Conservation (phyloP, 2,888 invertebrate species). For the Temnothorax ravouxi region DNA sequence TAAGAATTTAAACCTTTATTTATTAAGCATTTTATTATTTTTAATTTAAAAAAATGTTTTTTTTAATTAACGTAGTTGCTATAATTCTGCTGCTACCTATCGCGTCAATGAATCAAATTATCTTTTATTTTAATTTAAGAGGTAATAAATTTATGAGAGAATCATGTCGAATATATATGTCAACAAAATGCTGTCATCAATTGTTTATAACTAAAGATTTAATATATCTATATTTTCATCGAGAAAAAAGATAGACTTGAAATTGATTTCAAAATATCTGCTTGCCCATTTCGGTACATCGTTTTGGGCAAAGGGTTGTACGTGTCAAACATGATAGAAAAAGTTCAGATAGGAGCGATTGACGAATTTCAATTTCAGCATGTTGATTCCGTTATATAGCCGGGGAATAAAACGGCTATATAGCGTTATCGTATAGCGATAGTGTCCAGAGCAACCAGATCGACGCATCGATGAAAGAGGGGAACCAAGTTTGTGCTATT, state of each 20-base stretch:
- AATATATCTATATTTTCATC: neutral
- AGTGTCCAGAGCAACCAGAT: neutral
- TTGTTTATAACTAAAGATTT: neutral
- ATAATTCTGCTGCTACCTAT: neutral
- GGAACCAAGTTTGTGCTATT: slow-evolving; percentile 67
- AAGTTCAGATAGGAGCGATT: slow-evolving; percentile 41
- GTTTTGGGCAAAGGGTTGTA: slow-evolving; percentile 26
- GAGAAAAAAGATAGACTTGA: neutral
- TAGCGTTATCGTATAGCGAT: neutral
- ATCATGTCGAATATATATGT: neutral
- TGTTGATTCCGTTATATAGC: slow-evolving; percentile 43
- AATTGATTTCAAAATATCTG: slow-evolving; percentile 21
- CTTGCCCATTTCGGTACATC: slow-evolving; percentile 16
- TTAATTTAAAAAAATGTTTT: neutral
- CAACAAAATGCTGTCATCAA: neutral
- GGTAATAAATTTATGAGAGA: neutral
- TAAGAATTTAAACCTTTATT: neutral
- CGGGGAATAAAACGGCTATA: slow-evolving; percentile 22
- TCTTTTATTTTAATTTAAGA: neutral
- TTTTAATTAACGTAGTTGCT: neutral
- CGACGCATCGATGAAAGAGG: slow-evolving; percentile 63
- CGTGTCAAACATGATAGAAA: slow-evolving; percentile 34
- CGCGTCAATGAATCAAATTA: neutral
- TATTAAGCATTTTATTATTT: neutral
- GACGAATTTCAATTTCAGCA: slow-evolving; percentile 51